A percentile compares a stretch with the other conserved stretches of the same genome.
These are phyloP conservation scores for Lissonota sp. DNA, from an alignment of 2,888 invertebrate species.

Conservation along the genomic window DNA sequence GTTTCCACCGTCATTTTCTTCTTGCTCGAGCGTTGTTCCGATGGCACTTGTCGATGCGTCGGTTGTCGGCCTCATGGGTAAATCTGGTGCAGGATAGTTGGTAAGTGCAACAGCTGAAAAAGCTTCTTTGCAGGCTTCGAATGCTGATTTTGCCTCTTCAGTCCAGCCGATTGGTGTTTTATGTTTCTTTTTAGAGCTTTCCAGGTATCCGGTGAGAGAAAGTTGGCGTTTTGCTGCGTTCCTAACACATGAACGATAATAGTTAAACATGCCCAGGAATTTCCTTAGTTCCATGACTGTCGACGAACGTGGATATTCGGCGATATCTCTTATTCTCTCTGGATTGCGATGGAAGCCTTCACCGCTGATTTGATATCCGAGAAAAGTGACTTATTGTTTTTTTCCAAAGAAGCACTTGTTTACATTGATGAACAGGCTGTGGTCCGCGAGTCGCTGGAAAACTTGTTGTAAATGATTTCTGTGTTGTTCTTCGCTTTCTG, in stretches of 20 bases:
- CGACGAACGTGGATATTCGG: not conserved
- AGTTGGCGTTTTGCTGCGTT: slow-evolving; percentile 35
- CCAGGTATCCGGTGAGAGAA: slow-evolving; percentile 39
- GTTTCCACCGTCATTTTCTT: not conserved
- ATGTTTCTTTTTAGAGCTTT: slow-evolving; percentile 51
- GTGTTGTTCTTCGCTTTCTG: slow-evolving; percentile 28
- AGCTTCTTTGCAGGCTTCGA: slow-evolving; percentile 27
- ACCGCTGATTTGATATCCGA: slow-evolving; percentile 44
- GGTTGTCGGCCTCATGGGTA: slow-evolving; percentile 26
- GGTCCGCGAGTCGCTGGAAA: slow-evolving; percentile 35
- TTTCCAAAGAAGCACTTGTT: slow-evolving; percentile 53
- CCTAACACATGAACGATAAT: slow-evolving; percentile 43
- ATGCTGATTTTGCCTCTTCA: slow-evolving; percentile 9
- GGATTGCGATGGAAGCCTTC: slow-evolving; percentile 51
- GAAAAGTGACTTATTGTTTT: slow-evolving; percentile 50
- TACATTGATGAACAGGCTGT: slow-evolving; percentile 16
- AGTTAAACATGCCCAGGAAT: slow-evolving; percentile 48
- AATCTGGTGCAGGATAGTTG: slow-evolving; percentile 23
- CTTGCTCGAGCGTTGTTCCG: slow-evolving; percentile 3
- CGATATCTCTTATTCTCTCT: slow-evolving; percentile 37
- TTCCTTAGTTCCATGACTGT: slow-evolving; percentile 29
- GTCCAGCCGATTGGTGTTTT: slow-evolving; percentile 43
- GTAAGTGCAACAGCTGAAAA: slow-evolving; percentile 16
- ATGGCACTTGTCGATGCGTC: slow-evolving; percentile 31
- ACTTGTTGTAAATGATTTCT: slow-evolving; percentile 38